Evolutionary conservation across 2,797 vertebrate genomes (phyloP), one percentile per base, ranked within the genome.

Genomic region (Cynopterus sphinx): DNA sequence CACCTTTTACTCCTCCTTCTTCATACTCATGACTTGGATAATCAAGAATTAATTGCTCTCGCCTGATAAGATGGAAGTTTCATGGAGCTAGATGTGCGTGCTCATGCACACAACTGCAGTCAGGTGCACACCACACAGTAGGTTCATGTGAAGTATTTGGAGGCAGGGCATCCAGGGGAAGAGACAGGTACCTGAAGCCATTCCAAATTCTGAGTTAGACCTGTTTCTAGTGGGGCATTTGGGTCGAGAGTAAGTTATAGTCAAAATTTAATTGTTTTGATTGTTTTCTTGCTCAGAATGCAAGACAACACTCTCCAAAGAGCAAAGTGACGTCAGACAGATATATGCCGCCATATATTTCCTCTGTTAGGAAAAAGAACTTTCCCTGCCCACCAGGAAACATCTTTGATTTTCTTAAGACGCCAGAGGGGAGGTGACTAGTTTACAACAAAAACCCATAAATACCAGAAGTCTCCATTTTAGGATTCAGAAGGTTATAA

Each of bases 371-470:
- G 8, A 73, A 43, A 75, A 70, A 22, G 1, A 70, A 65, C 21
- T 43, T 79, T 51, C 41, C 78, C 57, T 71, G 49, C 5, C n/a
- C 86, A 13, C 39, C 33, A 51, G 71, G 70, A 83, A 75, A 91
- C 12, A 0, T 41, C 51, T 95, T 83, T 79, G 36, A 53, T 77
- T 74, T 74, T 93, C 90, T 77, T 65, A 70, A 89, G 65, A 82
- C 5, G n/a, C 3, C 51, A 4, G 3, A 22, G 43, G 28, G 19
- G 92, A 73, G 26, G 46, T 63, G 16, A 73, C 7, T 6, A 1
- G 41, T 89, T 51, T 55, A 31, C 2, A 31, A 31, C 1, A 41
- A 57, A 57, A 59, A 65, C 28, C n/a, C 41, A 57, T 17, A 61
- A 33, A 7, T 8, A 57, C 7, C 10, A n/a, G 13, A 33, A 39